These are phyloP conservation scores for Ceramica pisi DNA, from an alignment of 2,888 invertebrate species.

Conservation along the genomic window DNA sequence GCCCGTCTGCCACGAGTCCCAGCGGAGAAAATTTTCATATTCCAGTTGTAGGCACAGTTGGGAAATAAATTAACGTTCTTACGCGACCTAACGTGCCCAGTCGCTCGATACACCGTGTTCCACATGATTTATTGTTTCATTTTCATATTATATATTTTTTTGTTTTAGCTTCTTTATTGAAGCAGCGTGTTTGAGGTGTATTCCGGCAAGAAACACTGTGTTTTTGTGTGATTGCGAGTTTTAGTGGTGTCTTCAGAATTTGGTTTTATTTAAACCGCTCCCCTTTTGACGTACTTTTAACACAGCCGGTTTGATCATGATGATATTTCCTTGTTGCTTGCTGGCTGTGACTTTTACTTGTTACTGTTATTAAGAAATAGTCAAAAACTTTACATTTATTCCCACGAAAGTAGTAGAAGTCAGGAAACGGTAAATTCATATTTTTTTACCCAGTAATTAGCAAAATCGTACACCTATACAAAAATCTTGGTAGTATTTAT, in stretches of 20 bases:
- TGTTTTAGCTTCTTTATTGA: constrained; percentile 40
- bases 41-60: constrained; percentile 66
- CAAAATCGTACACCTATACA: too few species aligned
- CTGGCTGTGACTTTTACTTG: too few species aligned
- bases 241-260: background rate
- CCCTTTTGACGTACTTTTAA: background rate
- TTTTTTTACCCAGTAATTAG: too few species aligned
- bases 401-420: too few species aligned
- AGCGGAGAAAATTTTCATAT: constrained; percentile 77
- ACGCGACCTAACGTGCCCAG: constrained; percentile 68
- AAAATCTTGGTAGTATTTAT: too few species aligned
- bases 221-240: background rate
- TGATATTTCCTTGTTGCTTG: too few species aligned
- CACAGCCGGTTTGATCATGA: too few species aligned
- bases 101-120: constrained; percentile 66
- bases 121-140: constrained; percentile 73
- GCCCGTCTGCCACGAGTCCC: constrained; percentile 59
- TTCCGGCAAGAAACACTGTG: background rate
- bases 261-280: background rate
- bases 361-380: too few species aligned
- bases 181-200: constrained; percentile 16
- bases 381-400: too few species aligned
- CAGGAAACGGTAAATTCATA: too few species aligned
- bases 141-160: constrained; percentile 65
- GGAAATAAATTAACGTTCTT: constrained; percentile 80